A percentile compares a stretch with the other conserved stretches of the same genome.
Evolutionary conservation across 2,888 invertebrate genomes (phyloP).

Genomic region (Ochropleura leucogaster): DNA sequence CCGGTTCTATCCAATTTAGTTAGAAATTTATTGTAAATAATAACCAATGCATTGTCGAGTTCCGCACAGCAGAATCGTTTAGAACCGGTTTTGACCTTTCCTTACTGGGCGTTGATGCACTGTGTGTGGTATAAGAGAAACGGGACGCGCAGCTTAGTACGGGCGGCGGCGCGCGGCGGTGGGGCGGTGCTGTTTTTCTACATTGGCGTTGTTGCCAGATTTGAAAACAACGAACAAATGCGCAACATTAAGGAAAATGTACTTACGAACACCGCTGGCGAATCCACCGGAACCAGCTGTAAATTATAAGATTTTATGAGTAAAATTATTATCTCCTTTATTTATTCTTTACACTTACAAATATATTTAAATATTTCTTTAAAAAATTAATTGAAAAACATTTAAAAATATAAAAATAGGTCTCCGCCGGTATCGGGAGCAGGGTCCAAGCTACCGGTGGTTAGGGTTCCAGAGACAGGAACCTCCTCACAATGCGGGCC

Average conservation of each 20-base stretch:
- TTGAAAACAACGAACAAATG: background rate
- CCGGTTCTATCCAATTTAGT: background rate
- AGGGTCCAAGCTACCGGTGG: no score
- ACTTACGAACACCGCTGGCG: slow-evolving; percentile 47
- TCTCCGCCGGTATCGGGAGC: no score
- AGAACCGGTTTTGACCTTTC: background rate
- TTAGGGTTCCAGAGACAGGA: no score
- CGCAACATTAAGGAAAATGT: background rate
- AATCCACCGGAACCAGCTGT: slow-evolving; percentile 31
- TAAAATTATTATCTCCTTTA: background rate
- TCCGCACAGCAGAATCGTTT: background rate
- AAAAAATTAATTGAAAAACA: no score
- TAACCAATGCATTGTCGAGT: background rate
- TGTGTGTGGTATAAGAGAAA: background rate
- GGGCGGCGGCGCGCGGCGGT: background rate
- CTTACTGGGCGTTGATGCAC: background rate
- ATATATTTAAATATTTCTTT: no score
- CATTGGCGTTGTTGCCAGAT: background rate
- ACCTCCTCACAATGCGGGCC: no score
- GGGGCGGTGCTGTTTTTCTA: background rate
- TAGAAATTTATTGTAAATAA: background rate
- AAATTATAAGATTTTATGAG: slow-evolving; percentile 20
- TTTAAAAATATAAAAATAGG: no score
- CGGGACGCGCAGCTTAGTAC: background rate
- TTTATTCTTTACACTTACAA: no score